These are phyloP conservation scores for Wiebesia pumilae DNA, from an alignment of 1,140 invertebrate species.

Conservation along the genomic window DNA sequence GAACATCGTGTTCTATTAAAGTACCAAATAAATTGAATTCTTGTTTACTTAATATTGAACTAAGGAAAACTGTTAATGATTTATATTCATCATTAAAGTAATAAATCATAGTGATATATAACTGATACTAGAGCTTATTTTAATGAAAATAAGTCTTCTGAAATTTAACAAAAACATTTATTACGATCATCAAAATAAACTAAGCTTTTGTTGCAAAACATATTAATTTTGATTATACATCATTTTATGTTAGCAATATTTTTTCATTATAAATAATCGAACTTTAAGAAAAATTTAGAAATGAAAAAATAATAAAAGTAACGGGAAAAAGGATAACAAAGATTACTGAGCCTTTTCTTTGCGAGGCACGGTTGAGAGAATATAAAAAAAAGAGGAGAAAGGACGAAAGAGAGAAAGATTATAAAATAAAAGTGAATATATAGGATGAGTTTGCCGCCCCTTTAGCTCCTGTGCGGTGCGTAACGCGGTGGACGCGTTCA, in stretches of 20 bases:
- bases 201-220: too few species aligned
- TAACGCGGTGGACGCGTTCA: slow-evolving; percentile 68
- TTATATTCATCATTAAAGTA: too few species aligned
- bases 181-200: too few species aligned
- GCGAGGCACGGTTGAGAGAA: neutral
- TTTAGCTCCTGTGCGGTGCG: slow-evolving; percentile 63
- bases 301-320: neutral
- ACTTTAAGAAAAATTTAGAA: neutral
- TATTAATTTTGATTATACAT: too few species aligned
- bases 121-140: too few species aligned
- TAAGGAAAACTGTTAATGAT: too few species aligned
- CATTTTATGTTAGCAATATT: neutral
- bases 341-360: slow-evolving; percentile 6
- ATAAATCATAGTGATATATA: too few species aligned
- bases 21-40: too few species aligned
- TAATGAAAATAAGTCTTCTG: too few species aligned
- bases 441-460: slow-evolving; percentile 63
- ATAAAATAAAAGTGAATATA: slow-evolving; percentile 44
- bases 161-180: too few species aligned
- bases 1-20: too few species aligned
- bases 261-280: neutral
- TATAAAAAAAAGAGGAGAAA: neutral
- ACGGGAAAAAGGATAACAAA: slow-evolving; percentile 2
- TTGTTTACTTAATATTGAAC: too few species aligned
- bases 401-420: slow-evolving; percentile 1